phyloP scores from a whole-genome alignment of 2,888 invertebrate species.

The Trachelus tabidus region DNA sequence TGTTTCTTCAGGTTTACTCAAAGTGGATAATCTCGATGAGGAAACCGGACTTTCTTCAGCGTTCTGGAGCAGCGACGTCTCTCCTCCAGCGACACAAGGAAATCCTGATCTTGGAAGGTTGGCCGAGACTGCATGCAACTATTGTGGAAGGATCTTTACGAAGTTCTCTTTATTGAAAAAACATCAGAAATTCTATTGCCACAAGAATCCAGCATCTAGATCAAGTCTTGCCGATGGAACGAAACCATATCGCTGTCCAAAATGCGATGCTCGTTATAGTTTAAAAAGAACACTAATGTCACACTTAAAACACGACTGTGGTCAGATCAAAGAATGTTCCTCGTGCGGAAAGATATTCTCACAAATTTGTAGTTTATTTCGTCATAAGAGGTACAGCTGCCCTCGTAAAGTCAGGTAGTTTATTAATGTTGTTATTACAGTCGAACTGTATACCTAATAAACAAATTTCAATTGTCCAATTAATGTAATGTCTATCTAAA shows the following conservation, averaged over 20 bases:
- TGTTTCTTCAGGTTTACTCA: neutral
- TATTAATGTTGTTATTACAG: neutral
- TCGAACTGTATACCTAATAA: neutral
- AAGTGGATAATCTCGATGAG: neutral
- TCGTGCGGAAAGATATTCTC: conserved; percentile 44
- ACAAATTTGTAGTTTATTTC: conserved; percentile 41
- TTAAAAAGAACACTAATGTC: conserved; percentile 43
- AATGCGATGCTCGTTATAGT: conserved; percentile 48
- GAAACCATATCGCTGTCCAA: conserved; percentile 41
- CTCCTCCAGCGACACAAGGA: neutral
- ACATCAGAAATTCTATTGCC: conserved; percentile 39
- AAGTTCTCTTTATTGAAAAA: conserved; percentile 30
- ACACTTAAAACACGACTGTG: conserved; percentile 52
- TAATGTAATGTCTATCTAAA: neutral
- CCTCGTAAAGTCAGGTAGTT: neutral
- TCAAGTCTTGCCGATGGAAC: conserved; percentile 32
- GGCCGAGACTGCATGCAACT: conserved; percentile 28
- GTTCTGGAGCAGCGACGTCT: neutral
- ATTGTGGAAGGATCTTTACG: conserved; percentile 43
- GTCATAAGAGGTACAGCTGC: conserved; percentile 32
- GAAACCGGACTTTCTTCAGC: neutral
- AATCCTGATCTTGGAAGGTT: neutral
- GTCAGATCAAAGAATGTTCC: conserved; percentile 42
- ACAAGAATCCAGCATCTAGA: conserved; percentile 43
- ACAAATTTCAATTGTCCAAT: neutral